Evolutionary conservation across 2,888 invertebrate genomes (phyloP).

Genomic region (Ditula angustiorana): DNA sequence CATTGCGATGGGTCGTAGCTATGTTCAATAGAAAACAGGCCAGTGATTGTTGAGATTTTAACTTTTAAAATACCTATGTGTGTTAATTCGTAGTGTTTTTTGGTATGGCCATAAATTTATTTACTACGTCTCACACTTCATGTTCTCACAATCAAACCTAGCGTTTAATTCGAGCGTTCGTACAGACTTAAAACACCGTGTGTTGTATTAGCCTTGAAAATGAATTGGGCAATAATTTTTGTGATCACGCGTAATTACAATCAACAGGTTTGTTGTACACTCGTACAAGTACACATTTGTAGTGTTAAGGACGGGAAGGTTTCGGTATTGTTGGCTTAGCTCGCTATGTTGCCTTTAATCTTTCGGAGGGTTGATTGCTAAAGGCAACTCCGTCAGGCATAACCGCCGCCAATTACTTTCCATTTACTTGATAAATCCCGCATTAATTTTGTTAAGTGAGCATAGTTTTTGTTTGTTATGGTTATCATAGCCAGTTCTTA

Average conservation of each 20-base stretch:
- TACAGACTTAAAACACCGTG: constrained; percentile 16
- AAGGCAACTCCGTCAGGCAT: constrained; percentile 2
- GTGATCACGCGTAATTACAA: constrained; percentile 44
- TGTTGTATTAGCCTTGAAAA: constrained; percentile 56
- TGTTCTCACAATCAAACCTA: background rate
- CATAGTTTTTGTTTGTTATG: constrained; percentile 4
- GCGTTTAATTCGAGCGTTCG: background rate
- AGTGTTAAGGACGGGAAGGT: constrained; percentile 1
- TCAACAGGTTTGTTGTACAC: constrained; percentile 31
- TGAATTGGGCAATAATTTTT: constrained; percentile 55
- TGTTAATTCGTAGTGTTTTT: too few species aligned
- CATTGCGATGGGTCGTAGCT: too few species aligned
- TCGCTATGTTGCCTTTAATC: constrained; percentile 20
- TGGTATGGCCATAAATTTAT: background rate
- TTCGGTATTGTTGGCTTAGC: constrained; percentile 21
- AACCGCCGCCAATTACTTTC: constrained; percentile 17
- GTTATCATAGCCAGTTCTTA: background rate
- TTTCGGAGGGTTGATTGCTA: constrained; percentile 22
- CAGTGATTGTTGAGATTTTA: too few species aligned
- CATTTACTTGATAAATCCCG: constrained; percentile 27
- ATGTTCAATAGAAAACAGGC: too few species aligned
- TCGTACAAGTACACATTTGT: constrained; percentile 19
- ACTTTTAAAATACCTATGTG: too few species aligned
- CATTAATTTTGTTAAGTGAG: constrained; percentile 14
- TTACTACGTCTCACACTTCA: background rate